Base-by-base conservation (phyloP, 2,797 vertebrate species). In the Alauda arvensis region DNA sequence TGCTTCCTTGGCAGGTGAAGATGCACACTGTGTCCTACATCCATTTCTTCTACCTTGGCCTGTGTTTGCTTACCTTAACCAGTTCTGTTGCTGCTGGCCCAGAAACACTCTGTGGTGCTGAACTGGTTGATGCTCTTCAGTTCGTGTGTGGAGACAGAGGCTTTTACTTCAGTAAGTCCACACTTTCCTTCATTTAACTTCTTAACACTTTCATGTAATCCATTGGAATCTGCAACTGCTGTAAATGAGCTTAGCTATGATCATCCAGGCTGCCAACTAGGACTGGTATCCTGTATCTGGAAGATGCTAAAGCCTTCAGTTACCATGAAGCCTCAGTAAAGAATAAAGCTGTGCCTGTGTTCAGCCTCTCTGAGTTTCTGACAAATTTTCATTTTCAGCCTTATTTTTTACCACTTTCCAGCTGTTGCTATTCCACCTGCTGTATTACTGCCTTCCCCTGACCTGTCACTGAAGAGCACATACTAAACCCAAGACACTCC, bases 81-180 rank as follows among this genome's bases (percentile, higher is more conserved):
- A 98, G 97, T 95, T 97, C 98, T 72, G 97, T 96, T 94, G 96
- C 98, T 91, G 98, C 98, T 91, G 98, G 97, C 59, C 98, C 98
- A 2, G 99, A 99, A 98, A 99, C 99, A 10, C 98, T 99, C 93
- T 99, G 99, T 84, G 99, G 99, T 96, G 99, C 99, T 94, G 99
- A 99, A 97, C 96, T 99, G 96, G 99, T 99, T 94, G 99, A 99
- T 87, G 99, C 99, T 95, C 98, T 99, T 96, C 99, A 99, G 97
- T 99, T 99, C 91, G 98, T 99, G 94, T 99, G 99, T 90, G 99
- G 99, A 97, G 98, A 99, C 87, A 98, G 99, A 97, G 99, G 99
- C 96, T 99, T 99, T 97, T 99, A 99, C 98, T 99, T 99, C 98
- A 99, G 99, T 99, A 99, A 99, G 99, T 99, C 96, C 80, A 79